Base-by-base conservation (phyloP, 1,140 invertebrate genomes). In the Leptestheria dahalacensis region DNA sequence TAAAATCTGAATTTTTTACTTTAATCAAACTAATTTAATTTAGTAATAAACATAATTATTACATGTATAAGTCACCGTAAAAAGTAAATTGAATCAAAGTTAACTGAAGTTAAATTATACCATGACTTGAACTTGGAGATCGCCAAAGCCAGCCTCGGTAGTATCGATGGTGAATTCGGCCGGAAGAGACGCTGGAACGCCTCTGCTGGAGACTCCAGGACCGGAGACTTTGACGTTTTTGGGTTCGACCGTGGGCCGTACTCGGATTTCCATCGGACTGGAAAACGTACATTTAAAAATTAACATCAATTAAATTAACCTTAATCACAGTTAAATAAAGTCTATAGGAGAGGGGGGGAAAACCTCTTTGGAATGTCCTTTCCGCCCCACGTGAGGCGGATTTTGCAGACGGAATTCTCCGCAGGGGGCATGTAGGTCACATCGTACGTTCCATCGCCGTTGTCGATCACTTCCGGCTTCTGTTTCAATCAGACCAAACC, bases 121-220 rank as follows among this genome's bases (percentile, higher is more conserved):
- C 75, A 85, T 74, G 60, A 91, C 83, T 71, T 80, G 75, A 62
- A 90, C 83, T 70, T 90, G 84, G 21, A 91, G 75, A 66, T 88
- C 82, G 23, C 82, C 86, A 67, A 80, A 78, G 1, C 88, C 89
- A 47, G 87, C 88, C 59, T 89, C 82, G 15, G 79, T 82, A 0
- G 88, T 85, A 67, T 93, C 88, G 28, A 93, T 83, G 51, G 79
- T 78, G 64, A 92, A 87, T 56, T 86, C 82, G 10, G 82, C 80
- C 1, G 89, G 87, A 52, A 90, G 74, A 20, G 85, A 88, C 9
- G 88, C 88, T 1, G 85, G 84, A 4, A 86, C 74, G 61, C 74
- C 78, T 65, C 75, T 79, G 65, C 72, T 79, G 9, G 79, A 72
- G 1, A 88, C 79, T n/a, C 86, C 86, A 53, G 83, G 80, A 1